These are phyloP conservation scores for Rhabditoides inermis DNA, from an alignment of 2,888 invertebrate genomes.

Conservation along the genomic window DNA sequence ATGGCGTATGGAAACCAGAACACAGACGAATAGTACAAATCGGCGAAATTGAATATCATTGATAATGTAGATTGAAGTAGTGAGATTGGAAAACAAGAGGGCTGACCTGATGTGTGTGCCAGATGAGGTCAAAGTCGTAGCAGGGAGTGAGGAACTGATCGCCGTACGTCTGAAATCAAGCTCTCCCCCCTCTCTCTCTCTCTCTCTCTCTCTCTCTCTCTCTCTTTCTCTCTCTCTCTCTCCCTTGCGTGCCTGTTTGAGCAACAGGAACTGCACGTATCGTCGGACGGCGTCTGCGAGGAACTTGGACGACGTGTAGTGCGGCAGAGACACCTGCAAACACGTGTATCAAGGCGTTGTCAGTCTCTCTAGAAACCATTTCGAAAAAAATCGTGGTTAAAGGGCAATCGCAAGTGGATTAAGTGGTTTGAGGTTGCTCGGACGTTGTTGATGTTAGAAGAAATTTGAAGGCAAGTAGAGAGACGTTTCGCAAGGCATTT, in stretches of 20 bases:
- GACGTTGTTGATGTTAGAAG: too few species aligned
- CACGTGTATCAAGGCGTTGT: too few species aligned
- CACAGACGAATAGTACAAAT: neutral
- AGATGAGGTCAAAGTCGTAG: slow-evolving; percentile 57
- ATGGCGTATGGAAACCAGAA: neutral
- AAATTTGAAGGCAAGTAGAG: too few species aligned
- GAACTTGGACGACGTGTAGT: slow-evolving; percentile 55
- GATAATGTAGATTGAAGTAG: neutral
- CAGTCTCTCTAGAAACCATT: too few species aligned
- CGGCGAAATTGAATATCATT: neutral
- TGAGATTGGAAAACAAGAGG: neutral
- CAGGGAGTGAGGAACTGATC: slow-evolving; percentile 57
- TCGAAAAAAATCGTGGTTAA: too few species aligned
- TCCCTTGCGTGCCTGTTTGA: slow-evolving; percentile 48
- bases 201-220: neutral
- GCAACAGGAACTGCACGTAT: slow-evolving; percentile 51
- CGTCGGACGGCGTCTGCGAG: slow-evolving; percentile 53
- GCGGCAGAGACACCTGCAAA: slow-evolving; percentile 56
- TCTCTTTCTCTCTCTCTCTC: neutral
- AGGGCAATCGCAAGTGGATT: too few species aligned
- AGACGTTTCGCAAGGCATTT: too few species aligned
- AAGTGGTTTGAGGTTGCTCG: too few species aligned
- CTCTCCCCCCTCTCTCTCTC: neutral
- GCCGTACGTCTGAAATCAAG: slow-evolving; percentile 54
- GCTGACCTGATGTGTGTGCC: slow-evolving; percentile 57